A percentile compares a stretch with the other conserved stretches of the same genome.
These are phyloP conservation scores for Hyposmocoma kahamanoa DNA, from an alignment of 1,140 invertebrate species.

Conservation along the genomic window DNA sequence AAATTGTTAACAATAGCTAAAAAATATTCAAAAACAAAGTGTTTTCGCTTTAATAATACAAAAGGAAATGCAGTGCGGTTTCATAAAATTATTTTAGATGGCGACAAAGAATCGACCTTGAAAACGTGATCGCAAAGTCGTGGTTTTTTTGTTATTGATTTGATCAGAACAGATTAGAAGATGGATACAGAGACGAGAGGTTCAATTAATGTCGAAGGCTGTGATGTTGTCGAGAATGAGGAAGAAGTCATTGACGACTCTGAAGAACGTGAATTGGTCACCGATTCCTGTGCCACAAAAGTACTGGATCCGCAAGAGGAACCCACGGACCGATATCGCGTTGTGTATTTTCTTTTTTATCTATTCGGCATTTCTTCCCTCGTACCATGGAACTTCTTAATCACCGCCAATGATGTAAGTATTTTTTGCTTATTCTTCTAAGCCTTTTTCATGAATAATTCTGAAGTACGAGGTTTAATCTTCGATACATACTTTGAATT, in stretches of 20 bases:
- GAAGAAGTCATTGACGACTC: constrained; percentile 53
- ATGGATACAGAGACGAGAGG: constrained; percentile 50
- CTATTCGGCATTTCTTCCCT: constrained; percentile 92
- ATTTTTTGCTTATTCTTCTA: constrained; percentile 6
- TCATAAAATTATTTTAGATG: no score
- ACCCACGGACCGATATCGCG: constrained; percentile 76
- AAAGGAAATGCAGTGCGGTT: no score
- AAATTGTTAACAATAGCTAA: no score
- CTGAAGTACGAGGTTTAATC: no score
- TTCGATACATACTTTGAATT: no score
- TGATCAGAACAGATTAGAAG: no score
- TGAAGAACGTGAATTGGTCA: constrained; percentile 57
- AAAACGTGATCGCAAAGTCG: no score
- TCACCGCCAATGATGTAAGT: constrained; percentile 94
- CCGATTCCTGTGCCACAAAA: constrained; percentile 58
- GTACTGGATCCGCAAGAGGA: constrained; percentile 49
- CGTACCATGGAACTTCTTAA: constrained; percentile 96
- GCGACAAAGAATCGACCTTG: no score
- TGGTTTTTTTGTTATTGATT: no score
- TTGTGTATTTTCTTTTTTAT: constrained; percentile 91
- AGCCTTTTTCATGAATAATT: constrained; percentile 14
- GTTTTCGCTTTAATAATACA: no score
- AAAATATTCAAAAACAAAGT: no score
- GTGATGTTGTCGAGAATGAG: constrained; percentile 54
- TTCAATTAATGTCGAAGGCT: constrained; percentile 51